These are phyloP conservation scores for Ips typographus DNA, from an alignment of 1,140 invertebrate species.

Conservation along the genomic window DNA sequence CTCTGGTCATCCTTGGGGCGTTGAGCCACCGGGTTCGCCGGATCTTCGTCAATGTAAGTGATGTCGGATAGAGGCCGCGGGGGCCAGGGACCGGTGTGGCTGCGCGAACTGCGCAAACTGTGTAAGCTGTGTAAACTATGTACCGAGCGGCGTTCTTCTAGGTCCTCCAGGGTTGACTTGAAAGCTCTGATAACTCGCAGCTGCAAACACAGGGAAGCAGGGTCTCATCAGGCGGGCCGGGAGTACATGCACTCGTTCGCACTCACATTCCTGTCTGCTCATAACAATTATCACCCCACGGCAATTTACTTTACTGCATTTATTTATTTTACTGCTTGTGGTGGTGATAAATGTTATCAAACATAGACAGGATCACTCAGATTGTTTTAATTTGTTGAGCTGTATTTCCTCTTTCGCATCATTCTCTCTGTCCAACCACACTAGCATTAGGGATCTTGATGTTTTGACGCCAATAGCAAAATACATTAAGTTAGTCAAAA, in stretches of 20 bases:
- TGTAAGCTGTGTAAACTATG: constrained; percentile 97
- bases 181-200: constrained; percentile 99
- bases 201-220: constrained; percentile 79
- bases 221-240: constrained; percentile 50
- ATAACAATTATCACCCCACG: neutral
- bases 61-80: constrained; percentile 82
- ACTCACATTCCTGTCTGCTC: constrained; percentile 15
- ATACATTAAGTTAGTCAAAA: constrained; percentile 24
- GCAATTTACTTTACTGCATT: constrained; percentile 9
- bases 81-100: constrained; percentile 74
- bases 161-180: constrained; percentile 98
- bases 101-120: constrained; percentile 85
- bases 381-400: constrained; percentile 13
- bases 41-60: constrained; percentile 89
- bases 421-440: neutral
- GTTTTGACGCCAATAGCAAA: constrained; percentile 20
- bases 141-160: constrained; percentile 97
- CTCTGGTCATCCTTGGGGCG: constrained; percentile 53
- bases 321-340: no score
- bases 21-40: constrained; percentile 58
- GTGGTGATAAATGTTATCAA: neutral
- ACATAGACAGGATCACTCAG: constrained; percentile 19
- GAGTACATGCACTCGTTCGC: constrained; percentile 45
- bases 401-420: constrained; percentile 3
- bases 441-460: constrained; percentile 18